A percentile compares a stretch with the other conserved stretches of the same genome.
These are phyloP conservation scores for Clarias batrachus DNA, from an alignment of 2,113 vertebrate genomes.

Conservation along the genomic window DNA sequence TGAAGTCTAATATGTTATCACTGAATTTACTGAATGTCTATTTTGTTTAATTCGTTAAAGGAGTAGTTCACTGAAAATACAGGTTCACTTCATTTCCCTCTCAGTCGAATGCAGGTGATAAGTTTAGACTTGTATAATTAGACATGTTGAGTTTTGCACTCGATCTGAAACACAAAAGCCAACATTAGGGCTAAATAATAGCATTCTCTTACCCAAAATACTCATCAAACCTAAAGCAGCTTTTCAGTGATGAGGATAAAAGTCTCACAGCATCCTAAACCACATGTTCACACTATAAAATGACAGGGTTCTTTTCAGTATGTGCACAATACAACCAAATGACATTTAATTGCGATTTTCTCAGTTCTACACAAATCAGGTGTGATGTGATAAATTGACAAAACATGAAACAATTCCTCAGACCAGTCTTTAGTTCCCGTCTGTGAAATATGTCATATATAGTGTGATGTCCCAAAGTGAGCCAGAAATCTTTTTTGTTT, in stretches of 20 bases:
- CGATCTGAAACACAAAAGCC: not conserved
- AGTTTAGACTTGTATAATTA: not conserved
- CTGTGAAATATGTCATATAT: not conserved
- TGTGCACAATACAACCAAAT: not conserved
- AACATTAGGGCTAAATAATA: not conserved
- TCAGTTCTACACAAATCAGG: not conserved
- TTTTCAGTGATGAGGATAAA: not conserved
- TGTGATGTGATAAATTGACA: not conserved
- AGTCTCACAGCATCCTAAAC: not conserved
- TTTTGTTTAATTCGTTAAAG: not conserved
- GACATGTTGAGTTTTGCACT: not conserved
- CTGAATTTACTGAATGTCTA: not conserved
- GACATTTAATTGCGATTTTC: not conserved
- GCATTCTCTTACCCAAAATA: too few species aligned
- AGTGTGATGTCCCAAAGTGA: not conserved
- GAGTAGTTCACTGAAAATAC: not conserved
- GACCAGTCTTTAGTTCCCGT: not conserved
- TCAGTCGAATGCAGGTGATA: too few species aligned
- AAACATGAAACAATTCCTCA: not conserved
- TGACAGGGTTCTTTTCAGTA: not conserved
- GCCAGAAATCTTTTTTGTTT: not conserved
- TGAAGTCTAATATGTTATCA: not conserved
- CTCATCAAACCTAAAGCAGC: not conserved
- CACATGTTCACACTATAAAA: not conserved
- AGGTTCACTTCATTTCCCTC: not conserved